These are phyloP conservation scores for Wasmannia auropunctata DNA, from an alignment of 1,140 invertebrate genomes.

Conservation along the genomic window DNA sequence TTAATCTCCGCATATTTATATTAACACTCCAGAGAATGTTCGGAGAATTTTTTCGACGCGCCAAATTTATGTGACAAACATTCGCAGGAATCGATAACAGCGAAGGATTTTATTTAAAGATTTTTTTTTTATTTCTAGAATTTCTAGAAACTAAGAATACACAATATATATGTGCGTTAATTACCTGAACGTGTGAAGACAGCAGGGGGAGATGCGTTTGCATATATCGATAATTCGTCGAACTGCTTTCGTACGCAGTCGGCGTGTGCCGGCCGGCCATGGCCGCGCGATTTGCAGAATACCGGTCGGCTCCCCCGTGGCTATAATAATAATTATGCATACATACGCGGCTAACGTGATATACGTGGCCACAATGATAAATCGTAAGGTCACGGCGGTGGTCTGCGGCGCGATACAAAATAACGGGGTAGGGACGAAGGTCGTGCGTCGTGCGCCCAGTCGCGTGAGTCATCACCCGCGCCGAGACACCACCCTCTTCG, in stretches of 20 bases:
- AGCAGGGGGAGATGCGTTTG: background rate
- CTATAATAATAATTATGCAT: constrained; percentile 63
- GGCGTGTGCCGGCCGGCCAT: constrained; percentile 33
- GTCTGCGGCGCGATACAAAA: constrained; percentile 53
- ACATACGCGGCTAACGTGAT: constrained; percentile 2
- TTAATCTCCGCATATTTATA: background rate
- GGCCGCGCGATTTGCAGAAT: constrained; percentile 66
- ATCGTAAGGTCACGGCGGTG: constrained; percentile 23
- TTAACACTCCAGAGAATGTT: background rate
- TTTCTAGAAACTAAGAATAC: too few relatives aligned
- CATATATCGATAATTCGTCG: constrained; percentile 62
- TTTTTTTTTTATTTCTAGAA: too few relatives aligned
- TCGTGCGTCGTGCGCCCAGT: constrained; percentile 33
- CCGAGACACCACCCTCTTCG: constrained; percentile 45
- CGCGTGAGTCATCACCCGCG: constrained; percentile 59
- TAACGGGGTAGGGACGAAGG: constrained; percentile 67
- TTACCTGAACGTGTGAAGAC: background rate
- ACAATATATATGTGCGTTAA: background rate
- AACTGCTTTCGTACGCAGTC: constrained; percentile 63
- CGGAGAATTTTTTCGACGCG: background rate
- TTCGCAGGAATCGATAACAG: background rate
- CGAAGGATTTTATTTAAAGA: constrained; percentile 17
- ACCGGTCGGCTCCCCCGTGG: constrained; percentile 61
- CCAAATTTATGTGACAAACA: too few relatives aligned
- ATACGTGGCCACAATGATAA: constrained; percentile 51